phyloP scores from a whole-genome alignment of 2,797 vertebrate genomes.

The Chelonia mydas region DNA sequence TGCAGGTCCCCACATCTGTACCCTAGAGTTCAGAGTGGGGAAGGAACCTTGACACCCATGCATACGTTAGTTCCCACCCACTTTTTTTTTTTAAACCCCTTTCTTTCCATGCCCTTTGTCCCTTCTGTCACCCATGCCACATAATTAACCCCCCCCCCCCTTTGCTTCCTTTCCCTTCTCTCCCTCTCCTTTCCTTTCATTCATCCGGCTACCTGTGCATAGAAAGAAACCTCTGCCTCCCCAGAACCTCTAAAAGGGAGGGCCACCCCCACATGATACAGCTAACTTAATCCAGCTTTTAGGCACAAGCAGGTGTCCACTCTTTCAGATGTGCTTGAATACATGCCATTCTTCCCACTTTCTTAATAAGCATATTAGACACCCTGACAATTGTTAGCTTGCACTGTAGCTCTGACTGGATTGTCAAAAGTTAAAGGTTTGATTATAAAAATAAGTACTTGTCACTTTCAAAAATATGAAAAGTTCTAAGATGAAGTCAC shows the following conservation, averaged over 20 bases:
- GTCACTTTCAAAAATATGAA: no score
- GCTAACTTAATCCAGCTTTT: neutral
- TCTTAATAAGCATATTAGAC: neutral
- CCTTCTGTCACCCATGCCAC: neutral
- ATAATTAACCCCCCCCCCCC: neutral
- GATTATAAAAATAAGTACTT: neutral
- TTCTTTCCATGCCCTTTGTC: neutral
- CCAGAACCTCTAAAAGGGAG: neutral
- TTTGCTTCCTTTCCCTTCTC: neutral
- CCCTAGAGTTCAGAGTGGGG: no score
- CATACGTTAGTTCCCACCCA: neutral
- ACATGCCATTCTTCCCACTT: neutral
- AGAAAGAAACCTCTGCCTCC: neutral
- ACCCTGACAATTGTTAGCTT: neutral
- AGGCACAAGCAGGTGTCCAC: neutral
- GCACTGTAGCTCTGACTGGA: neutral
- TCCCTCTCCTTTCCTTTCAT: rapidly evolving
- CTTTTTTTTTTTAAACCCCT: neutral
- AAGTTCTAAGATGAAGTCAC: neutral
- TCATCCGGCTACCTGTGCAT: neutral
- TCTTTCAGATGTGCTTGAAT: neutral
- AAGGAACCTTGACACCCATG: neutral
- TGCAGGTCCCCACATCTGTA: no score
- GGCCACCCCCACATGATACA: neutral
- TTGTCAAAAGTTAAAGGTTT: neutral